Evolutionary conservation across 2,113 vertebrate genomes (phyloP).

Genomic region (Sinocyclocheilus rhinocerous): DNA sequence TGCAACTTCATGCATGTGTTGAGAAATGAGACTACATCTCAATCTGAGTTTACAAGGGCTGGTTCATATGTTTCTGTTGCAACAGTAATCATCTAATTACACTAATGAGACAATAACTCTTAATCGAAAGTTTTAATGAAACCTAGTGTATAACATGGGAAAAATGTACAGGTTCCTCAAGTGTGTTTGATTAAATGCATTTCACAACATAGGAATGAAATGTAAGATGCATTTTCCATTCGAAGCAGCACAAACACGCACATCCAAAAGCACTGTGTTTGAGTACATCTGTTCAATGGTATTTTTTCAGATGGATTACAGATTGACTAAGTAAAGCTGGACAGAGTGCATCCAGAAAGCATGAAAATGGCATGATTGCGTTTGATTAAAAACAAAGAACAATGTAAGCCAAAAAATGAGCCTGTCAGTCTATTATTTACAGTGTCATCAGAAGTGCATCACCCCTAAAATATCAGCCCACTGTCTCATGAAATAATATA

Average conservation of each 20-base stretch:
- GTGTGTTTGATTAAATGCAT: background rate
- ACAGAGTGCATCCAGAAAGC: constrained; percentile 3
- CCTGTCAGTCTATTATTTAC: background rate
- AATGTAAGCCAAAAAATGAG: background rate
- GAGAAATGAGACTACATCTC: constrained; percentile 22
- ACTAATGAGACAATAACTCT: constrained; percentile 44
- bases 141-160: background rate
- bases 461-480: background rate
- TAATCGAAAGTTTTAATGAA: constrained; percentile 8
- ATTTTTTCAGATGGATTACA: constrained; percentile 27
- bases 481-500: background rate
- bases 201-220: constrained; percentile 20
- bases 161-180: background rate
- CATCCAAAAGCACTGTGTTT: background rate
- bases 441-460: background rate
- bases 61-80: constrained; percentile 35
- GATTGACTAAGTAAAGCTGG: constrained; percentile 1
- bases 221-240: background rate
- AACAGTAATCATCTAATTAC: constrained; percentile 32
- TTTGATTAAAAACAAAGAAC: background rate
- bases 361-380: background rate
- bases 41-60: constrained; percentile 16
- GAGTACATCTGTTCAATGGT: constrained; percentile 8
- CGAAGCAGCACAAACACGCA: background rate
- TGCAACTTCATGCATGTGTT: background rate